Evolutionary conservation across 2,888 invertebrate species (phyloP).

Genomic region (Fragum whitleyi): DNA sequence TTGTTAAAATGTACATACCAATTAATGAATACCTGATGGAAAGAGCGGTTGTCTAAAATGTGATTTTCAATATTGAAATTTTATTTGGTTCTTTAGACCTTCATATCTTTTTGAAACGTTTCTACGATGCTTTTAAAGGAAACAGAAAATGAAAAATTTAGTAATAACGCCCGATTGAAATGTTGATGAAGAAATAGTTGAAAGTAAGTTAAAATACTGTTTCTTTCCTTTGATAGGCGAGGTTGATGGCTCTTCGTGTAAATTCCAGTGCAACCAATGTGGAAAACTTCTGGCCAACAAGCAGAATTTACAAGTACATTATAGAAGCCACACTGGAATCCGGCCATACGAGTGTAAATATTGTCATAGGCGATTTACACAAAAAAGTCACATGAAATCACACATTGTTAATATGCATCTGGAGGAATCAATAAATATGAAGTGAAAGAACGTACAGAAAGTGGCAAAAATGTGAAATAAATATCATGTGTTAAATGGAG

Average conservation of each 20-base stretch:
- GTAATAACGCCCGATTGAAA: no score
- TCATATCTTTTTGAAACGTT: no score
- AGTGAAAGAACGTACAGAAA: no score
- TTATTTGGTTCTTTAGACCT: no score
- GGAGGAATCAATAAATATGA: neutral
- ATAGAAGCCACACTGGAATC: constrained; percentile 32
- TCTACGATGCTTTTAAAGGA: no score
- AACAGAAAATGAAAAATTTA: no score
- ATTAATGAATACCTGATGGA: no score
- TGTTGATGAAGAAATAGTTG: no score
- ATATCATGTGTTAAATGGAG: no score
- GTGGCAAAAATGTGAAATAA: neutral
- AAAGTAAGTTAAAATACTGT: neutral
- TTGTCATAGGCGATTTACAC: constrained; percentile 42
- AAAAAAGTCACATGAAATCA: constrained; percentile 34
- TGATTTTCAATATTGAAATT: no score
- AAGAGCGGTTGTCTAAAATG: no score
- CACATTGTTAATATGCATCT: constrained; percentile 20
- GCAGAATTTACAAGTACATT: constrained; percentile 33
- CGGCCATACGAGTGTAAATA: constrained; percentile 34
- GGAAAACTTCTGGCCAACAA: constrained; percentile 27
- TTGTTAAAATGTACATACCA: no score
- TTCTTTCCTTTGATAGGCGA: constrained; percentile 11
- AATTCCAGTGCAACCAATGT: constrained; percentile 30
- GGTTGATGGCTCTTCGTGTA: neutral